Percentiles rank a stretch among this genome's conserved stretches.
These are phyloP conservation scores for Eospalax fontanierii DNA, from an alignment of 2,797 vertebrate genomes.

Conservation along the genomic window DNA sequence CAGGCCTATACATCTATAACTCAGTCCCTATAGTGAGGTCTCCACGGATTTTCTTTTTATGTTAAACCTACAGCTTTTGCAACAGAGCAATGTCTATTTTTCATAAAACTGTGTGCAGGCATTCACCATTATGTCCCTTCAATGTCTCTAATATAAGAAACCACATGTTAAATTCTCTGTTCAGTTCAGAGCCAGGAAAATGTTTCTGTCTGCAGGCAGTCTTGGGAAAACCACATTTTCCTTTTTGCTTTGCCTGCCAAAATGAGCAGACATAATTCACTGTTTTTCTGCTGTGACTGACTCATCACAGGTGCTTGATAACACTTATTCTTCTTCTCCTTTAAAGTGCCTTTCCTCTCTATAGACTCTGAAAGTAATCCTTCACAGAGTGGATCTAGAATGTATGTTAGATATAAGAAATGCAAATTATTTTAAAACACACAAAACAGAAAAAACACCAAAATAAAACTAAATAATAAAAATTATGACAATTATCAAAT, in stretches of 20 bases:
- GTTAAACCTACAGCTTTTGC: conserved; percentile 55
- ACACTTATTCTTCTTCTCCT: conserved; percentile 63
- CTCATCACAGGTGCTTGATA: conserved; percentile 76
- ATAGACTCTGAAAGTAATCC: conserved; percentile 40
- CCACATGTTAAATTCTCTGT: conserved; percentile 63
- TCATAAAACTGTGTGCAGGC: conserved; percentile 51
- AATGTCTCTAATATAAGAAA: conserved; percentile 62
- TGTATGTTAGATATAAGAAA: background rate
- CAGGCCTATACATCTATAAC: conserved; percentile 44
- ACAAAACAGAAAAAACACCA: background rate
- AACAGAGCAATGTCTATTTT: conserved; percentile 59
- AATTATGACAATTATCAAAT: conserved; percentile 23
- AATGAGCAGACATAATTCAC: conserved; percentile 69
- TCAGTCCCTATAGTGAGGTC: conserved; percentile 39
- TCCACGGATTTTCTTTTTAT: conserved; percentile 58
- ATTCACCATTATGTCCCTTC: conserved; percentile 62
- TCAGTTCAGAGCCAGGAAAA: conserved; percentile 73
- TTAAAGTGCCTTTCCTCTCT: conserved; percentile 67
- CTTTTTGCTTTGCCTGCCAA: conserved; percentile 70
- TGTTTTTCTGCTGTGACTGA: conserved; percentile 79
- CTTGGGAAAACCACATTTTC: conserved; percentile 71
- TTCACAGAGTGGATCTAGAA: conserved; percentile 53
- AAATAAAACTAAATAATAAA: conserved; percentile 61
- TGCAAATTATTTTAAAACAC: conserved; percentile 9
- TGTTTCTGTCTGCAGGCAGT: conserved; percentile 63